These are phyloP conservation scores for Speoplatyrhinus poulsoni DNA, from an alignment of 2,113 vertebrate species.

Conservation along the genomic window DNA sequence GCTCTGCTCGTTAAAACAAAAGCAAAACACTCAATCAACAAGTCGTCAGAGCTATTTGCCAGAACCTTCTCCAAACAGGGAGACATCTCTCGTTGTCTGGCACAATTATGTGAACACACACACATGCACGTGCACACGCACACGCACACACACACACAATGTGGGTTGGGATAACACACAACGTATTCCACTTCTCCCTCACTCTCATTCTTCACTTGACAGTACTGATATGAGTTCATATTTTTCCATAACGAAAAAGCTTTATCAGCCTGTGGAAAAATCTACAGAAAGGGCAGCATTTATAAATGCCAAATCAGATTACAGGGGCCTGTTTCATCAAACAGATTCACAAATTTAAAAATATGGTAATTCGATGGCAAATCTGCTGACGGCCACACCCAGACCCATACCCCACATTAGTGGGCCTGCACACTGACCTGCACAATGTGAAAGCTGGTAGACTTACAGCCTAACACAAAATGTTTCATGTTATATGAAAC, in stretches of 20 bases:
- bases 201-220: constrained; percentile 49
- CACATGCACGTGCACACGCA: constrained; percentile 9
- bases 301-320: constrained; percentile 17
- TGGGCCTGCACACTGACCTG: no score
- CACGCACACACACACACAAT: constrained; percentile 20
- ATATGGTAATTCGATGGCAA: no score
- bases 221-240: constrained; percentile 61
- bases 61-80: constrained; percentile 28
- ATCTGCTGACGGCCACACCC: background rate
- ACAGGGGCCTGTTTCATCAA: constrained; percentile 3
- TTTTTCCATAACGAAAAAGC: constrained; percentile 57
- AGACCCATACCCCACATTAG: background rate
- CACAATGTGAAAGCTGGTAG: no score
- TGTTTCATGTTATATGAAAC: no score
- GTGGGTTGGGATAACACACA: constrained; percentile 31
- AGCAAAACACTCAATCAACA: constrained; percentile 14
- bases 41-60: background rate
- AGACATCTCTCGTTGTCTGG: constrained; percentile 21
- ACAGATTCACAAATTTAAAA: constrained; percentile 17
- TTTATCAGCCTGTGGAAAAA: constrained; percentile 47
- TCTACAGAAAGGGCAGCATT: constrained; percentile 36
- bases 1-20: constrained; percentile 23
- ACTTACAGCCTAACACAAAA: no score
- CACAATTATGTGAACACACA: constrained; percentile 17
- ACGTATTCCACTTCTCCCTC: constrained; percentile 31